phyloP scores from a whole-genome alignment of 1,140 invertebrate species.

The Scaptomyza hsui region DNA sequence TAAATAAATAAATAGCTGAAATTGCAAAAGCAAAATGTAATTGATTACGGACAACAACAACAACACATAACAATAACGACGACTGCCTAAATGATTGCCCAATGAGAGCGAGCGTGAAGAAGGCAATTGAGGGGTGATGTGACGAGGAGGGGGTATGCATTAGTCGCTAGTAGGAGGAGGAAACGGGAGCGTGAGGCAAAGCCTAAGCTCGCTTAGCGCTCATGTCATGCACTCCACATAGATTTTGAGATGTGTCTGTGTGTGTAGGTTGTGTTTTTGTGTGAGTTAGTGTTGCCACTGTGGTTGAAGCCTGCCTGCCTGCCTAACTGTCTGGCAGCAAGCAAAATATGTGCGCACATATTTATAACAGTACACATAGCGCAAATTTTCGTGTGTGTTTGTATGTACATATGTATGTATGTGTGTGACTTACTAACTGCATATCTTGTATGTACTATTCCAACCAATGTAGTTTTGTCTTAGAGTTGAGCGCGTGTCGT shows the following conservation, averaged over 20 bases:
- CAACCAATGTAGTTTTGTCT: constrained; percentile 26
- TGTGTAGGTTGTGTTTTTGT: constrained; percentile 13
- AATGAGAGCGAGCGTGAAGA: constrained; percentile 64
- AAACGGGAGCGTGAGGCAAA: constrained; percentile 25
- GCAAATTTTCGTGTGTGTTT: constrained; percentile 41
- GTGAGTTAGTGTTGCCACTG: constrained; percentile 35
- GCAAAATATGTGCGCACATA: constrained; percentile 50
- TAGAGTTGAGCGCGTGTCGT: background rate
- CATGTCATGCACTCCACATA: constrained; percentile 71
- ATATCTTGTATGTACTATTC: constrained; percentile 14
- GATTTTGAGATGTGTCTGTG: constrained; percentile 53
- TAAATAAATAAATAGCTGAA: constrained; percentile 82
- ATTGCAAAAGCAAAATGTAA: constrained; percentile 81
- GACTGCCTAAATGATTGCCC: constrained; percentile 76
- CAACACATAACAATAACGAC: constrained; percentile 35
- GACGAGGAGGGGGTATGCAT: background rate
- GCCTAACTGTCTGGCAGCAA: constrained; percentile 52
- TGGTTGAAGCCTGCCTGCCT: constrained; percentile 47
- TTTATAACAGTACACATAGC: constrained; percentile 58
- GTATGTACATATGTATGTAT: constrained; percentile 22
- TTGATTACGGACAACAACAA: constrained; percentile 74
- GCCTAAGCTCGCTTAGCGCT: constrained; percentile 62
- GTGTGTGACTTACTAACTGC: constrained; percentile 57
- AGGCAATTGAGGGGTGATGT: constrained; percentile 4
- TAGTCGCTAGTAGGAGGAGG: constrained; percentile 4